Evolutionary conservation across 2,797 vertebrate species (phyloP).

Genomic region (Vultur gryphus): DNA sequence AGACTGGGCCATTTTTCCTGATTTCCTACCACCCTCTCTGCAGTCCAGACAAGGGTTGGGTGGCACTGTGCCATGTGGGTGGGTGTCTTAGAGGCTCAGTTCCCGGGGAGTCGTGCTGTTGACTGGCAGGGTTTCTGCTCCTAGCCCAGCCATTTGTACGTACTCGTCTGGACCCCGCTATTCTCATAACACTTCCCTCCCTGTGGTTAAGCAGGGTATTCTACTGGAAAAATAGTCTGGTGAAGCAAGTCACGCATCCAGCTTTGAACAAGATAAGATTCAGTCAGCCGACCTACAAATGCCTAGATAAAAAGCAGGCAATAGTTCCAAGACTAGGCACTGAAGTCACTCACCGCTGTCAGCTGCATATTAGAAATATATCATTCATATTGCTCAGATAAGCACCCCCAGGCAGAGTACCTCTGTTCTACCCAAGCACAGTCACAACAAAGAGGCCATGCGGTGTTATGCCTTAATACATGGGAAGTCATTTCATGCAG

Average conservation of each 20-base stretch:
- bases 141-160: not conserved
- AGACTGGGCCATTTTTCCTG: not conserved
- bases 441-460: not conserved
- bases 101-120: rapidly evolving
- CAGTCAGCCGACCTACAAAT: not conserved
- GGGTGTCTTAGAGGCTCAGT: not conserved
- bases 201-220: not conserved
- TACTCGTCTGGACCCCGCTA: no score
- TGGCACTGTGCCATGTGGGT: not conserved
- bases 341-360: not conserved
- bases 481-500: not conserved
- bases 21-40: not conserved
- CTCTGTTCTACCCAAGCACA: not conserved
- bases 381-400: not conserved
- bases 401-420: not conserved
- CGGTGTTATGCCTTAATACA: not conserved
- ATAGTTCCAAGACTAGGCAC: not conserved
- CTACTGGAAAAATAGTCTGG: not conserved
- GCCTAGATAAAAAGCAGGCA: not conserved
- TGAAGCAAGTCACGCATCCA: not conserved
- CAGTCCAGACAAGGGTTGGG: not conserved
- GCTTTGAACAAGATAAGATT: not conserved
- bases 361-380: not conserved
- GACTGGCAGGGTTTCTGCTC: not conserved
- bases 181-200: not conserved